Evolutionary conservation across 2,113 vertebrate species (phyloP).

Genomic region (Notothenia coriiceps): DNA sequence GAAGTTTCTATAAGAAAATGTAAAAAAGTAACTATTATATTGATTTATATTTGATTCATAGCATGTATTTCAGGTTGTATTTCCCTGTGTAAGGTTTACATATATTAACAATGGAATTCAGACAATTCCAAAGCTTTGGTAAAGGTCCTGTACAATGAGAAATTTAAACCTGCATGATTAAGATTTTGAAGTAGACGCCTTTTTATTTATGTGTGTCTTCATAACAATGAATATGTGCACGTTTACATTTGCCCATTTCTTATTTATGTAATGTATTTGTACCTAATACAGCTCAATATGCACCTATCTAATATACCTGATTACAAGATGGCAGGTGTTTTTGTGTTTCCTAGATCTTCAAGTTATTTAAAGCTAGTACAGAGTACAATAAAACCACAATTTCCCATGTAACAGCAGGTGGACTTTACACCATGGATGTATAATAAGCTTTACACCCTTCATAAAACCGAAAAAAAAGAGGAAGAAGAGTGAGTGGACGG

Average conservation of each 20-base stretch:
- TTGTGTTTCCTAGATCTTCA: neutral
- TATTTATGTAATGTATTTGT: neutral
- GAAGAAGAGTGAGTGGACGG: neutral
- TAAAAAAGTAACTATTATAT: neutral
- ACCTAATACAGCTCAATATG: neutral
- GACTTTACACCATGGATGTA: too few species aligned
- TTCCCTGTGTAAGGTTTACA: neutral
- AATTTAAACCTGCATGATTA: neutral
- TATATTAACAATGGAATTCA: neutral
- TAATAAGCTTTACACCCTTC: too few species aligned
- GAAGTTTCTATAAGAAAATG: neutral
- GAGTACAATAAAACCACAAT: constrained; percentile 36
- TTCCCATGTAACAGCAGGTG: neutral
- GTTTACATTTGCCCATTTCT: neutral
- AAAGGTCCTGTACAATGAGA: neutral
- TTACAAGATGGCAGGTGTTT: neutral
- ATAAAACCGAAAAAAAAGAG: too few species aligned
- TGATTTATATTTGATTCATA: neutral
- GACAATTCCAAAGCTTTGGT: neutral
- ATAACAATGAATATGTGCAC: neutral
- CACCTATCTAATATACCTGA: neutral
- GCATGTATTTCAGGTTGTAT: neutral
- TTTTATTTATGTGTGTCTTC: neutral
- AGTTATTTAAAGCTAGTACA: neutral
- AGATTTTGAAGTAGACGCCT: neutral